phyloP scores from a whole-genome alignment of 1,140 invertebrate genomes.

The Apis mellifera region Amel_HAv3.1 CM009942.2:8749001-8749500 shows the following conservation, averaged over 20 bases:
- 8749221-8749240: conserved; percentile 69
- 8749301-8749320: too few species aligned
- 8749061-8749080: too few species aligned
- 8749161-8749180: conserved; percentile 66
- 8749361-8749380: too few species aligned
- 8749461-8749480: conserved; percentile 52
- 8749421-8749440: neutral
- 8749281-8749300: too few species aligned
- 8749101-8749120: too few species aligned
- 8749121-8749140: neutral
- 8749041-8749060: too few species aligned
- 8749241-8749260: conserved; percentile 71
- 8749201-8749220: conserved; percentile 67
- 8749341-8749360: too few species aligned
- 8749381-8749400: too few species aligned
- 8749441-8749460: neutral
- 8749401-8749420: neutral
- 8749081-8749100: too few species aligned
- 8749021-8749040: too few species aligned
- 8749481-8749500: conserved; percentile 44
- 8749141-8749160: conserved; percentile 67
- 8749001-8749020: too few species aligned
- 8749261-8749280: conserved; percentile 9
- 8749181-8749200: conserved; percentile 70
- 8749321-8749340: too few species aligned